These are phyloP conservation scores for Rissa tridactyla DNA, from an alignment of 2,113 vertebrate genomes.

Conservation along the genomic window DNA sequence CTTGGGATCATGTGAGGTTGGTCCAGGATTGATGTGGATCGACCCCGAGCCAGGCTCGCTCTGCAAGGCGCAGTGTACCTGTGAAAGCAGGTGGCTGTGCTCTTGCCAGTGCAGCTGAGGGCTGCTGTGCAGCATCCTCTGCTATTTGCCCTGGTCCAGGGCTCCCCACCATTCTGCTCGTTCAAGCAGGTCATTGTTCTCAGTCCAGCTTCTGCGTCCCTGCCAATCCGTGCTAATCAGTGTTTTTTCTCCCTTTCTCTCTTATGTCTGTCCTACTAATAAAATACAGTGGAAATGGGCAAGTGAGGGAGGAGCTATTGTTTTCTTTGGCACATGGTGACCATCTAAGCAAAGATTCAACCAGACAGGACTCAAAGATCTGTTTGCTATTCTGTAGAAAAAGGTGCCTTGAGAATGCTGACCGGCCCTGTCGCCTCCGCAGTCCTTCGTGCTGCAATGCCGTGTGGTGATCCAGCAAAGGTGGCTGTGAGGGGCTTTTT, in stretches of 20 bases:
- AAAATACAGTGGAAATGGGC: not conserved
- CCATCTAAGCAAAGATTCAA: constrained; percentile 5
- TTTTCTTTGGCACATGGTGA: constrained; percentile 13
- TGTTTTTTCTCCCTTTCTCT: not conserved
- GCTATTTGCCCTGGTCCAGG: not conserved
- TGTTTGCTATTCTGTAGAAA: not conserved
- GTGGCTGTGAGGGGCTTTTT: not conserved
- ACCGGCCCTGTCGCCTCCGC: not conserved
- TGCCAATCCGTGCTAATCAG: not conserved
- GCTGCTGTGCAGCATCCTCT: not conserved
- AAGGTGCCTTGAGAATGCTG: not conserved
- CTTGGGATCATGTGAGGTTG: not conserved
- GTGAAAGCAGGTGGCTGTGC: not conserved
- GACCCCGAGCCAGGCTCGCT: not conserved
- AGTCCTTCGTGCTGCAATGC: not conserved
- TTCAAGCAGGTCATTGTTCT: constrained; percentile 23
- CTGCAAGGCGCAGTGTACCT: not conserved
- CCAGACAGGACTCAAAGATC: not conserved
- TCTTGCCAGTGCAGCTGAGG: not conserved
- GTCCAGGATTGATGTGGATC: not conserved
- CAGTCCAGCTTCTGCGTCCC: not conserved
- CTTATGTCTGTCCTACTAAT: not conserved
- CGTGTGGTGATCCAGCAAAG: not conserved
- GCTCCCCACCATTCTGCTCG: not conserved
- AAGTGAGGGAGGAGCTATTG: not conserved